Percentiles rank a stretch among this genome's conserved stretches.
phyloP scores from a whole-genome alignment of 2,797 vertebrate species.

The Gila robusta region DNA sequence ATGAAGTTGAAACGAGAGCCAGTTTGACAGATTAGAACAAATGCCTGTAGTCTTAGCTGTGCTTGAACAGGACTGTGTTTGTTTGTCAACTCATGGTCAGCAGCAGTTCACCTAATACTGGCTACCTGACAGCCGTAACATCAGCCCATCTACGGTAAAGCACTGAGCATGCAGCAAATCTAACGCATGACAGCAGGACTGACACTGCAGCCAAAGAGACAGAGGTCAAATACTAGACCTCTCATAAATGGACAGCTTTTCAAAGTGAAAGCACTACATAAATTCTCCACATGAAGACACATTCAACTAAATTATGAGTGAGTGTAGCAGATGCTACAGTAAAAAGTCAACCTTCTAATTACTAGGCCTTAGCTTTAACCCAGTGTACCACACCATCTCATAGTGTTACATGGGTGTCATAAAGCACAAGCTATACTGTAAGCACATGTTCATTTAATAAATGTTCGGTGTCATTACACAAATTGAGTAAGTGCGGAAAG shows the following conservation, averaged over 20 bases:
- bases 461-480: neutral
- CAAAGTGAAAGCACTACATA: neutral
- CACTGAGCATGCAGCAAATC: conserved; percentile 10
- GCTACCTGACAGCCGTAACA: conserved; percentile 8
- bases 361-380: neutral
- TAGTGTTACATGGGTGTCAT: neutral
- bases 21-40: conserved; percentile 39
- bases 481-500: neutral
- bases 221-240: conserved; percentile 4
- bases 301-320: neutral
- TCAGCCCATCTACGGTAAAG: conserved; percentile 36
- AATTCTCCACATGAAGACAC: neutral
- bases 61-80: conserved; percentile 20
- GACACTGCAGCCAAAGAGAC: neutral
- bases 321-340: neutral
- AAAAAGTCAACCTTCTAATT: neutral
- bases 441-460: neutral
- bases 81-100: neutral
- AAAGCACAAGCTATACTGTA: neutral
- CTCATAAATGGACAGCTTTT: conserved; percentile 5
- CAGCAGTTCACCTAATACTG: conserved; percentile 21
- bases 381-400: neutral
- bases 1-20: neutral
- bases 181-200: conserved; percentile 5
- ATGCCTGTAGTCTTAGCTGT: conserved; percentile 33